These are phyloP conservation scores for Chelmon rostratus DNA, from an alignment of 2,797 vertebrate species.

Conservation along the genomic window DNA sequence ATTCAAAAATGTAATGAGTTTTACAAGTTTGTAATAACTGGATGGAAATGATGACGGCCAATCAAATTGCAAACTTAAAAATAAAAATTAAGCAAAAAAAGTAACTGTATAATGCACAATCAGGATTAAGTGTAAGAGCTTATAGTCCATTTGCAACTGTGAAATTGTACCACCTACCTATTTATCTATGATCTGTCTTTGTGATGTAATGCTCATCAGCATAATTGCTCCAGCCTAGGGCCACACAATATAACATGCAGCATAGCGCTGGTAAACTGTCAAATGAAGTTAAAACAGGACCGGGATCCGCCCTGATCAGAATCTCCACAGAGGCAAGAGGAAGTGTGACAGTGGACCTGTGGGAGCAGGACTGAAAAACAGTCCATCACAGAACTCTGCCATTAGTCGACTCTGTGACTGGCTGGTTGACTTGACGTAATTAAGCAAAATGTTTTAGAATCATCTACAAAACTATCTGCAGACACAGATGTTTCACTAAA, in stretches of 20 bases:
- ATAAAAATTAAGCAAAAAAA: too few species aligned
- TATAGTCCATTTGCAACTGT: background rate
- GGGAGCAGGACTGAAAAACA: background rate
- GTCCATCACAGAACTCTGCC: background rate
- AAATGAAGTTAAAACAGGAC: background rate
- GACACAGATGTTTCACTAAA: background rate
- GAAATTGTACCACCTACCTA: background rate
- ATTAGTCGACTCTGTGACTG: background rate
- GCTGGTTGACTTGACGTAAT: background rate
- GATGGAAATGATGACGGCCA: background rate
- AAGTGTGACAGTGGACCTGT: background rate
- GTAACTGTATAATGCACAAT: background rate
- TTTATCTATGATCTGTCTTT: background rate
- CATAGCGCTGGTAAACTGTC: background rate
- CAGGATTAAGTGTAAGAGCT: background rate
- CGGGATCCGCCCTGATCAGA: background rate
- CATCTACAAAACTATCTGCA: background rate
- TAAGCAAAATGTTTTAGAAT: constrained; percentile 1
- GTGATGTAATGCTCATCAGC: background rate
- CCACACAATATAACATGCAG: background rate
- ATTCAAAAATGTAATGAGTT: background rate
- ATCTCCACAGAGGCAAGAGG: background rate
- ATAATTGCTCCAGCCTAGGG: background rate
- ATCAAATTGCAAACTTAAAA: background rate
- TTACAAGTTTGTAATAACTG: background rate